Conservation (phyloP, 2,113 vertebrate genomes). For the Zosterops hypoxanthus region DNA sequence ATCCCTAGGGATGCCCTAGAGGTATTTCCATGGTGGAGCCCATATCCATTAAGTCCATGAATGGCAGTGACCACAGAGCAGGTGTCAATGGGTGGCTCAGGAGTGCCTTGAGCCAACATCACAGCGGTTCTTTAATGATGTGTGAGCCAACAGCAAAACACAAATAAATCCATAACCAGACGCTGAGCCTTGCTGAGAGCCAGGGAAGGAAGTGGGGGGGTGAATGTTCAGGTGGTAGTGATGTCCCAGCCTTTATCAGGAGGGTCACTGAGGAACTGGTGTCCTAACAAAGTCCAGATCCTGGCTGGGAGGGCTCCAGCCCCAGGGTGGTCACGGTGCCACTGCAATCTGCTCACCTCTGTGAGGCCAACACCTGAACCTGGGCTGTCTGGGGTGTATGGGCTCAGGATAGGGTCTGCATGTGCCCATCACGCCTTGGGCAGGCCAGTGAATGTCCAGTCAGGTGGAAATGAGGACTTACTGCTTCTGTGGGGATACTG, state of each 20-base stretch:
- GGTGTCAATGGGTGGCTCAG: background rate
- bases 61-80: background rate
- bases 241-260: background rate
- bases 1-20: background rate
- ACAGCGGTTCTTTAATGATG: background rate
- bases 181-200: background rate
- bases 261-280: background rate
- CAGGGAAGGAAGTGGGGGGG: background rate
- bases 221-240: background rate
- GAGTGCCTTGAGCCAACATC: background rate
- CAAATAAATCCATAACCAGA: background rate
- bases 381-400: rapidly evolving
- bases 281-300: background rate
- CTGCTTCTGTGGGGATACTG: background rate
- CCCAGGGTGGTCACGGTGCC: background rate
- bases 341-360: background rate
- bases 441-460: rapidly evolving
- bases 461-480: background rate
- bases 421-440: background rate
- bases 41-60: rapidly evolving
- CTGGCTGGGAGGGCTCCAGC: background rate
- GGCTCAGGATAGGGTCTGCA: background rate
- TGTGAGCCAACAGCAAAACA: background rate
- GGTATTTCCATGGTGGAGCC: background rate
- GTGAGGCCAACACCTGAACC: background rate